A percentile compares a stretch with the other conserved stretches of the same genome.
phyloP scores from a whole-genome alignment of 2,888 invertebrate genomes.

The Blastobasis lacticolella region DNA sequence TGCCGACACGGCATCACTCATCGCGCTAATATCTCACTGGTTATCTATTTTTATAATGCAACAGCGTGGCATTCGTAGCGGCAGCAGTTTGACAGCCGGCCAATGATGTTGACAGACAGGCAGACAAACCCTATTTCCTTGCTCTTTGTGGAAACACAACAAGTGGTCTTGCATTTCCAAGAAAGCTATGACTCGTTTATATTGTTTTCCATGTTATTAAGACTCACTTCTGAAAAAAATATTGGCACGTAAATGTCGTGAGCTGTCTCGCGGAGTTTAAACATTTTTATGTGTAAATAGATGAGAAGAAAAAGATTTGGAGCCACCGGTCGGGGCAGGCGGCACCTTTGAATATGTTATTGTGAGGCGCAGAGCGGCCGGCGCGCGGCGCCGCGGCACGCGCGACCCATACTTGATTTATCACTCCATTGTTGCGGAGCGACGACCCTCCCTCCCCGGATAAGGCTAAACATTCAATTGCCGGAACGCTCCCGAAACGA shows the following conservation, averaged over 20 bases:
- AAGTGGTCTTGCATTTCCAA: background rate
- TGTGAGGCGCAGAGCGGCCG: constrained; percentile 22
- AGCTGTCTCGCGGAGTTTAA: background rate
- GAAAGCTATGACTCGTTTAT: background rate
- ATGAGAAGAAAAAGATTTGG: background rate
- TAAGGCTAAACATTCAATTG: constrained; percentile 70
- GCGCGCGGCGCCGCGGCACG: constrained; percentile 57
- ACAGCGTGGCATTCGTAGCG: constrained; percentile 25
- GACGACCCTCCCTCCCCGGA: constrained; percentile 63
- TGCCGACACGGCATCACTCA: constrained; percentile 66
- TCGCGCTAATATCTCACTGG: constrained; percentile 58
- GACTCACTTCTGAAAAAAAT: background rate
- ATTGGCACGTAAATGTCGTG: background rate
- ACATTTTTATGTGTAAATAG: background rate
- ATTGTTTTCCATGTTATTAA: background rate
- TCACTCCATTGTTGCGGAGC: constrained; percentile 68
- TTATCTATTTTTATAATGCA: constrained; percentile 54
- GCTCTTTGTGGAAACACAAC: constrained; percentile 1
- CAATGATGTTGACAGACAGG: constrained; percentile 35
- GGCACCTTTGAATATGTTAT: constrained; percentile 55
- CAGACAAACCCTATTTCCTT: constrained; percentile 13
- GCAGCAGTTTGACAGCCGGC: constrained; percentile 52
- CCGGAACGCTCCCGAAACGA: constrained; percentile 64
- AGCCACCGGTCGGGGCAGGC: constrained; percentile 15
- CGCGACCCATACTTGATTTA: constrained; percentile 71